A percentile compares a stretch with the other conserved stretches of the same genome.
phyloP scores from a whole-genome alignment of 2,797 vertebrate species.

The Rhinichthys osculus region DNA sequence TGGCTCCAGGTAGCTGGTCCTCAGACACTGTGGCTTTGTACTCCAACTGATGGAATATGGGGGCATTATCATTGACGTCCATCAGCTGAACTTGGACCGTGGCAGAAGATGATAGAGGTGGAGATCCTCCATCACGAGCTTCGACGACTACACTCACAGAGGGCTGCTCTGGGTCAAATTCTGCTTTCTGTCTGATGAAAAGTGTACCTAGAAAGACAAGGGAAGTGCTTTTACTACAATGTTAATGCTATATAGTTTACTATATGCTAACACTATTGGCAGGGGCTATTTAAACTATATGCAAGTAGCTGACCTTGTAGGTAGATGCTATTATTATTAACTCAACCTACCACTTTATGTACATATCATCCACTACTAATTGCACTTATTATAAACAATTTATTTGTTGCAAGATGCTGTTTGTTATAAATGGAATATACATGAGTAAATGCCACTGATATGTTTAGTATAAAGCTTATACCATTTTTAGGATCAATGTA shows the following conservation, averaged over 20 bases:
- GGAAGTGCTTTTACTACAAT: slow-evolving; percentile 2
- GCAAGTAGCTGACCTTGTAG: background rate
- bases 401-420: background rate
- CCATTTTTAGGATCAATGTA: slow-evolving; percentile 91
- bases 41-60: slow-evolving; percentile 84
- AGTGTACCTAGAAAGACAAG: slow-evolving; percentile 84
- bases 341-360: background rate
- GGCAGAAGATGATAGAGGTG: slow-evolving; percentile 84
- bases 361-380: background rate
- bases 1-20: slow-evolving; percentile 88
- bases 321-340: background rate
- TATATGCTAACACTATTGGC: background rate
- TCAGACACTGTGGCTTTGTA: slow-evolving; percentile 87
- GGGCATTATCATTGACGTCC: slow-evolving; percentile 93
- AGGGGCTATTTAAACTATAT: slow-evolving; percentile 1
- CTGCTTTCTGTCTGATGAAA: slow-evolving; percentile 83
- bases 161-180: slow-evolving; percentile 81
- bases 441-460: background rate
- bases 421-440: background rate
- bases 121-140: slow-evolving; percentile 86
- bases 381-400: background rate
- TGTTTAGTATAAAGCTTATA: slow-evolving; percentile 66
- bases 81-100: slow-evolving; percentile 90
- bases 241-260: background rate
- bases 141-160: slow-evolving; percentile 90